These are phyloP conservation scores for Ibidorhyncha struthersii DNA, from an alignment of 2,113 vertebrate species.

Conservation along the genomic window DNA sequence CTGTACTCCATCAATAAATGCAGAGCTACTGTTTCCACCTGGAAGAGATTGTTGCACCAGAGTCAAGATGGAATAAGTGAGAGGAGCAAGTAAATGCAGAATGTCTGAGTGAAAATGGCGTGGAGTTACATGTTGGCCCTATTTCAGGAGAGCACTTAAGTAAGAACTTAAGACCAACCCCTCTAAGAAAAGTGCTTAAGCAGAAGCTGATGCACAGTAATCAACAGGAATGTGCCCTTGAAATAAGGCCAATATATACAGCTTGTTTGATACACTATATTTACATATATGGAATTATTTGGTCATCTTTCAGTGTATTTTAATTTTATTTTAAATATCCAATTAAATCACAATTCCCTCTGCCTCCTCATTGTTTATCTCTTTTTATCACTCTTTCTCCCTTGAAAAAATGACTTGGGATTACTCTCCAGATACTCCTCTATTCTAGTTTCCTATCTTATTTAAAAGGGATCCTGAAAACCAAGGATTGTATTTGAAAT, in stretches of 20 bases:
- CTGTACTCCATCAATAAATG: neutral
- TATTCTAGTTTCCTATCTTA: neutral
- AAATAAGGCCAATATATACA: neutral
- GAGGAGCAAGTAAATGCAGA: neutral
- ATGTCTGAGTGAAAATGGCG: neutral
- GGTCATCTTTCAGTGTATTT: neutral
- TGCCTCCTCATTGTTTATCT: neutral
- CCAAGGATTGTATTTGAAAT: neutral
- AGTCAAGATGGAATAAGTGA: neutral
- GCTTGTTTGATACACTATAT: neutral
- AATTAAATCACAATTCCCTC: neutral
- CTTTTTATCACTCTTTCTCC: neutral
- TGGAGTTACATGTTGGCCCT: neutral
- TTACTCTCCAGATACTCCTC: neutral
- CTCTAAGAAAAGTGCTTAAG: slow-evolving; percentile 6
- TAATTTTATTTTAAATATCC: slow-evolving; percentile 23
- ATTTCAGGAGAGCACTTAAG: neutral
- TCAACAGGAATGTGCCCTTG: neutral
- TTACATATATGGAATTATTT: slow-evolving; percentile 31
- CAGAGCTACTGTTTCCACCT: neutral
- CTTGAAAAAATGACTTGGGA: neutral
- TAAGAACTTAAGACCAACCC: neutral
- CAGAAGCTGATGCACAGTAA: neutral
- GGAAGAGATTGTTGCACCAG: neutral
- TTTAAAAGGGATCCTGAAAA: neutral